Base-by-base conservation (phyloP, 2,113 vertebrate species). In the Podiceps cristatus region DNA sequence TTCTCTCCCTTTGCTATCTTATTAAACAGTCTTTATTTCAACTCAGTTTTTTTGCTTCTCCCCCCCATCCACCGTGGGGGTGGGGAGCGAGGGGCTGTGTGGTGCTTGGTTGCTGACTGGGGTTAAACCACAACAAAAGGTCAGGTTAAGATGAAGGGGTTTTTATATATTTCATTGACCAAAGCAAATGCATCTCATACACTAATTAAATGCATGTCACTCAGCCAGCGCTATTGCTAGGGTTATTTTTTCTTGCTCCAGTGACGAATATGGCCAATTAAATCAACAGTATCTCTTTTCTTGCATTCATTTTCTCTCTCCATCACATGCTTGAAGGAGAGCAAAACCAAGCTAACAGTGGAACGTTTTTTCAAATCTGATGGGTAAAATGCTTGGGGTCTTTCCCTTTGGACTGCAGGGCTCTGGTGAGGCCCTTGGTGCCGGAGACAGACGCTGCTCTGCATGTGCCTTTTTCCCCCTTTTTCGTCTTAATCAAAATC, bases 181-280 rank as follows among this genome's bases (percentile, higher is more conserved):
- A n/a, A 81, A 85, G 89, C 35, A 74, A 92, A 95, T 64, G 66
- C 69, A 53, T 85, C 74, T 86, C 71, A 29, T 68, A 55, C 8
- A 37, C 50, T 88, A 94, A 97, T 97, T 95, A 94, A 96, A 73
- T 73, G 62, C 7, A 2, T 76, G 88, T 69, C 95, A 62, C 83
- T 96, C 90, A 66, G 75, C 27, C 40, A 59, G 37, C 14, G 82
- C 78, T 82, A n/a, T 79, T 69, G 89, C 91, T 55, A 11, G 72
- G 67, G 64, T 88, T 83, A 69, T 75, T 95, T 93, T 78, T 78
- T 86, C 90, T 92, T 80, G 79, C 88, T 95, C 73, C 91, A 66
- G 67, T 85, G 66, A 89, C 0, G 1, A 94, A 96, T 68, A 49
- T 37, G 31, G 76, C 68, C 72, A 92, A 93, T 93, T 95, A 96